Conservation (phyloP, 2,113 vertebrate species). For the Morone chrysops region DNA sequence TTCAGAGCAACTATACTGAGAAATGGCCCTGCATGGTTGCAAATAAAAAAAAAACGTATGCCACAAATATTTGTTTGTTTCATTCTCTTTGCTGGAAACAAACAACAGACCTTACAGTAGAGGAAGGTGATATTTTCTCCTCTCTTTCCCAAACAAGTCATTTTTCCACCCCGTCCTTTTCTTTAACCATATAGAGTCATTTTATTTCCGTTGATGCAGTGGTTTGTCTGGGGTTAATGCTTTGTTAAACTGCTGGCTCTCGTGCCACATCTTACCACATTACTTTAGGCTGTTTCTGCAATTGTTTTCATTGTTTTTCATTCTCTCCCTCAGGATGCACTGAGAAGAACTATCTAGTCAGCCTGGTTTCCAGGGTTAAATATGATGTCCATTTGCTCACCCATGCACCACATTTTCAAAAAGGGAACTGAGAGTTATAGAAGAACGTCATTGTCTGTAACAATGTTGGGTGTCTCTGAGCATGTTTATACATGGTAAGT, state of each 20-base stretch:
- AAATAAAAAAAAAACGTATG: not conserved
- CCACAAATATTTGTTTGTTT: not conserved
- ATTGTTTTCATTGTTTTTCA: not conserved
- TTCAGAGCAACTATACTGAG: not conserved
- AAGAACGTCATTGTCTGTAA: not conserved
- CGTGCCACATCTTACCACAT: not conserved
- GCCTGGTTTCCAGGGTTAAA: not conserved
- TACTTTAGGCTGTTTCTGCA: not conserved
- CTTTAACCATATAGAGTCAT: not conserved
- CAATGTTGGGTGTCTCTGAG: not conserved
- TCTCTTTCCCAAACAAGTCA: not conserved
- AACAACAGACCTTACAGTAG: not conserved
- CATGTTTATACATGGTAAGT: not conserved
- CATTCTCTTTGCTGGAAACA: not conserved
- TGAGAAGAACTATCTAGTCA: not conserved
- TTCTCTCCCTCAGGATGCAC: not conserved
- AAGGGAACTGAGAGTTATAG: not conserved
- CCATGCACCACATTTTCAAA: not conserved
- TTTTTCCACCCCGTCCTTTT: not conserved
- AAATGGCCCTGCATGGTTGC: not conserved
- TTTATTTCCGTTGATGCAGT: not conserved
- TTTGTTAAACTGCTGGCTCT: not conserved
- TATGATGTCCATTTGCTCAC: not conserved
- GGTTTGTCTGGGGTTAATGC: not conserved
- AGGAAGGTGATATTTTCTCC: not conserved